Evolutionary conservation across 2,888 invertebrate species (phyloP).

Genomic region (Nysson spinosus): DNA sequence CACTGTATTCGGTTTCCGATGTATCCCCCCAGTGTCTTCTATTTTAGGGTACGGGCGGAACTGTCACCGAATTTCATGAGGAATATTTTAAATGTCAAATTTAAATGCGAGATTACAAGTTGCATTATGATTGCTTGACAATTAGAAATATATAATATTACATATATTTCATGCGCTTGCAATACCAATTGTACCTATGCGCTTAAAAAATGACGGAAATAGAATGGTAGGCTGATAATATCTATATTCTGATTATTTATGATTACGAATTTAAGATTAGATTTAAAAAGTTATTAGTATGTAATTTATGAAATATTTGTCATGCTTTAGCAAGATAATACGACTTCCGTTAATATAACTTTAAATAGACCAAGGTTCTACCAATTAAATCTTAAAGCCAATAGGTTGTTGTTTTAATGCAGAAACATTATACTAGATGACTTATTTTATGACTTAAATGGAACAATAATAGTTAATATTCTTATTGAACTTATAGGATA

Average conservation of each 20-base stretch:
- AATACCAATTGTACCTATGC: conserved; percentile 4
- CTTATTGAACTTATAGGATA: conserved; percentile 60
- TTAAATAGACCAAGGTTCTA: too few species aligned
- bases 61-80: background rate
- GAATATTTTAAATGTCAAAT: conserved; percentile 6
- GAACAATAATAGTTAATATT: conserved; percentile 7
- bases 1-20: background rate
- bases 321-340: too few species aligned
- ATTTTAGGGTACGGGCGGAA: too few species aligned
- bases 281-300: too few species aligned
- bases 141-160: background rate
- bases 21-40: background rate
- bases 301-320: too few species aligned
- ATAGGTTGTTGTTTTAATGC: too few species aligned
- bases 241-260: background rate
- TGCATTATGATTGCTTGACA: conserved; percentile 1
- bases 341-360: too few species aligned
- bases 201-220: conserved; percentile 62
- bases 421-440: too few species aligned
- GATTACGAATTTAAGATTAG: background rate
- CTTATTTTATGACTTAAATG: too few species aligned
- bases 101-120: background rate
- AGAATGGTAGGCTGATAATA: conserved; percentile 60
- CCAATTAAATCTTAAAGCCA: too few species aligned
- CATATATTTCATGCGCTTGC: conserved; percentile 9